These are phyloP conservation scores for Oegoconia quadripuncta DNA, from an alignment of 2,888 invertebrate genomes.

Conservation along the genomic window DNA sequence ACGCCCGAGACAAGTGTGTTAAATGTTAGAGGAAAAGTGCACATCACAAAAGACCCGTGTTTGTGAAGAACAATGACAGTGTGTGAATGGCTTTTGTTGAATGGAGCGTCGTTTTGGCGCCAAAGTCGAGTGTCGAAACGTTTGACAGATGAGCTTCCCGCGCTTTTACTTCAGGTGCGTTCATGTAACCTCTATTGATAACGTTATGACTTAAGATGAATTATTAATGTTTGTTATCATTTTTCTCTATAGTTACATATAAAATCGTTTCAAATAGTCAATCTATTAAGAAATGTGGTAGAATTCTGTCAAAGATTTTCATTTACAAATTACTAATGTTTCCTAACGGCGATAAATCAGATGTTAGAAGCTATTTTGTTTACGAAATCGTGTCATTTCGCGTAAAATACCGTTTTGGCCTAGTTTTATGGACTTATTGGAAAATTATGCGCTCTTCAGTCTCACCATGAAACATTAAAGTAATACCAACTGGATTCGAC, in stretches of 20 bases:
- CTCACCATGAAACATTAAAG: slow-evolving; percentile 48
- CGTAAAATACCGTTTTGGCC: slow-evolving; percentile 54
- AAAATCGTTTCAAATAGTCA: neutral
- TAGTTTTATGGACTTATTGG: slow-evolving; percentile 49
- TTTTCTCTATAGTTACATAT: slow-evolving; percentile 10
- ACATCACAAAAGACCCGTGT: slow-evolving; percentile 6
- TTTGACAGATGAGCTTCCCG: slow-evolving; percentile 70
- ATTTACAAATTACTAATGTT: slow-evolving; percentile 18
- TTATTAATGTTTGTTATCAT: slow-evolving; percentile 20
- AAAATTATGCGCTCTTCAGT: slow-evolving; percentile 38
- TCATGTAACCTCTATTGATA: slow-evolving; percentile 55
- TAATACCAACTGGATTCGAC: slow-evolving; percentile 12
- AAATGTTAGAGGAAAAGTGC: slow-evolving; percentile 6
- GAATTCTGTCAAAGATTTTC: slow-evolving; percentile 16
- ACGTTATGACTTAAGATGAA: slow-evolving; percentile 38
- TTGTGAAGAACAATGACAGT: slow-evolving; percentile 17
- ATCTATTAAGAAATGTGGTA: neutral
- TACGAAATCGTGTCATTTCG: slow-evolving; percentile 50
- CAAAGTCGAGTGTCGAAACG: slow-evolving; percentile 44
- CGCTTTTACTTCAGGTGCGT: slow-evolving; percentile 71
- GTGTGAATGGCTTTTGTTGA: slow-evolving; percentile 49
- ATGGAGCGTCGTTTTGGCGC: slow-evolving; percentile 57
- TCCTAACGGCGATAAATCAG: slow-evolving; percentile 29
- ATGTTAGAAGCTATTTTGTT: slow-evolving; percentile 29
- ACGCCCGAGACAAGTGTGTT: neutral